Conservation (phyloP, 2,888 invertebrate species). For the Cataglyphis livida region DNA sequence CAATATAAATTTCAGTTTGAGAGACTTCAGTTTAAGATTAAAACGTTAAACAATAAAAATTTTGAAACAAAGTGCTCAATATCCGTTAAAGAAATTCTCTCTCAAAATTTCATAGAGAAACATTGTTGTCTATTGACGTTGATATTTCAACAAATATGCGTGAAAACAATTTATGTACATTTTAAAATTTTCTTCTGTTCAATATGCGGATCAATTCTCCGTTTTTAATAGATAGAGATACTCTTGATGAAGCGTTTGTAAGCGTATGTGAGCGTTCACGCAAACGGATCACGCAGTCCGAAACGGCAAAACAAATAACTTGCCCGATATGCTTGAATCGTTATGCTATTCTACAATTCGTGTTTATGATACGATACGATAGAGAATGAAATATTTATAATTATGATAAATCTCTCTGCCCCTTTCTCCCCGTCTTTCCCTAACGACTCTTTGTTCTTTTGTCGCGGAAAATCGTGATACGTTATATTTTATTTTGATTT, state of each 20-base stretch:
- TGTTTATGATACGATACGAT: not conserved
- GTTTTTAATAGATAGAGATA: conserved; percentile 30
- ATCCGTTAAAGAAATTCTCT: not conserved
- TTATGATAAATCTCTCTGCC: not conserved
- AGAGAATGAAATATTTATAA: conserved; percentile 13
- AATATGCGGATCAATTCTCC: conserved; percentile 25
- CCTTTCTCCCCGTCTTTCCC: not conserved
- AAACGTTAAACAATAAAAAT: not conserved
- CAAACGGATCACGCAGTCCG: conserved; percentile 23
- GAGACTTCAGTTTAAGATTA: not conserved
- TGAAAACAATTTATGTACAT: not conserved
- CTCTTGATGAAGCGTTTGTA: conserved; percentile 42
- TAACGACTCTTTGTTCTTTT: not conserved
- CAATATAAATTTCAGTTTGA: not conserved
- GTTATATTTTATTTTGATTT: not conserved
- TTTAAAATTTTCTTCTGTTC: not conserved
- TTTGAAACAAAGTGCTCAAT: not conserved
- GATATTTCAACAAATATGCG: not conserved
- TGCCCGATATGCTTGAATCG: conserved; percentile 4
- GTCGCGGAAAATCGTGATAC: not conserved
- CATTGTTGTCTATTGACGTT: not conserved
- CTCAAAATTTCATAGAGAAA: not conserved
- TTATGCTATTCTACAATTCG: not conserved
- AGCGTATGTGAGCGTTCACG: conserved; percentile 17
- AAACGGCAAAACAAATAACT: conserved; percentile 34